A percentile compares a stretch with the other conserved stretches of the same genome.
Conservation (phyloP, 2,888 invertebrate genomes). For the Brachypterus glaber region DNA sequence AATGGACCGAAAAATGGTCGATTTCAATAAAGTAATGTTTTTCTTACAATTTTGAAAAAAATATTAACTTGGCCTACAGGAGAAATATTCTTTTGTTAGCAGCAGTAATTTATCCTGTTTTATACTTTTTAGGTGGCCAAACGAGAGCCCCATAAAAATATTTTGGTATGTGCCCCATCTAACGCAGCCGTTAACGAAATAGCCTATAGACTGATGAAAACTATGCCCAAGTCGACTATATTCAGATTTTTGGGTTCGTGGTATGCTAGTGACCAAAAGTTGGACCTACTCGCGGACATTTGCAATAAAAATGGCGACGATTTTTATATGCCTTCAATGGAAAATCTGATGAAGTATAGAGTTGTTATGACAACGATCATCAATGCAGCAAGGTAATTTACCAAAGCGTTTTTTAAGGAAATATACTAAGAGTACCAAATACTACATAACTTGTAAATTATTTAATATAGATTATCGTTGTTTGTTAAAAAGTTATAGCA, state of each 20-base stretch:
- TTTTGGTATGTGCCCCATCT: slow-evolving; percentile 56
- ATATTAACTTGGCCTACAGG: no score
- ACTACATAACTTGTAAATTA: no score
- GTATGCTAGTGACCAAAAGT: slow-evolving; percentile 31
- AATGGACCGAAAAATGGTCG: not conserved
- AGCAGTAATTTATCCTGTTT: no score
- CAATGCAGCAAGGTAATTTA: slow-evolving; percentile 42
- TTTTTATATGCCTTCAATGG: slow-evolving; percentile 43
- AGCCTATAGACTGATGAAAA: slow-evolving; percentile 39
- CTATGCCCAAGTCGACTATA: slow-evolving; percentile 31
- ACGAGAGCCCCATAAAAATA: slow-evolving; percentile 37
- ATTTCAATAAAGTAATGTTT: not conserved
- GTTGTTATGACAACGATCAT: slow-evolving; percentile 55
- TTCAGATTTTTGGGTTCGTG: slow-evolving; percentile 39
- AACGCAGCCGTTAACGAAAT: slow-evolving; percentile 62
- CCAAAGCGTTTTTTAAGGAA: no score
- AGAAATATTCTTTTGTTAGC: no score
- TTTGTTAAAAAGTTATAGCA: no score
- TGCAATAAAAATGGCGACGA: slow-evolving; percentile 39
- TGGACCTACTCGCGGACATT: slow-evolving; percentile 33
- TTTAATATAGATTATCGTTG: no score
- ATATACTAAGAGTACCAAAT: no score
- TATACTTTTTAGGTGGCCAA: slow-evolving; percentile 15
- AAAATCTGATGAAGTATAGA: slow-evolving; percentile 44
- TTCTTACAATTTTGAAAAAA: slow-evolving; percentile 4